Evolutionary conservation across 2,888 invertebrate genomes (phyloP).

Genomic region (Torymus auratus): DNA sequence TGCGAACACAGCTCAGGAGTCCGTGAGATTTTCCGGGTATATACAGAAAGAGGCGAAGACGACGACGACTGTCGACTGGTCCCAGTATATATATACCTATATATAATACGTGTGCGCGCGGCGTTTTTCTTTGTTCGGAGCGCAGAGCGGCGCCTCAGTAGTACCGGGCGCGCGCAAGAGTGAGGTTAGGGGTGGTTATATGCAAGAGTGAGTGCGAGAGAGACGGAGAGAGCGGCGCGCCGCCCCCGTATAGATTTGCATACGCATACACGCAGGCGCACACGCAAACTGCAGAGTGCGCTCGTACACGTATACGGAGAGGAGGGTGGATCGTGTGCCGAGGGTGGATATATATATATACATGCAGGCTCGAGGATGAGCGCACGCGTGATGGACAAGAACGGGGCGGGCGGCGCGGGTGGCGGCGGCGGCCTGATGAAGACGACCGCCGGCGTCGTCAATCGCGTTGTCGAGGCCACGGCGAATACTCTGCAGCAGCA

Average conservation of each 20-base stretch:
- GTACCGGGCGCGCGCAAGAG: not conserved
- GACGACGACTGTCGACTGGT: not conserved
- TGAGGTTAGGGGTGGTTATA: not conserved
- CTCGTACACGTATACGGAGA: too few relatives aligned
- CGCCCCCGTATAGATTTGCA: too few relatives aligned
- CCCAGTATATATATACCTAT: too few relatives aligned
- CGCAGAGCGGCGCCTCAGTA: not conserved
- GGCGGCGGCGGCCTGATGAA: constrained; percentile 45
- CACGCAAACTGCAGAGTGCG: too few relatives aligned
- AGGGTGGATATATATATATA: constrained; percentile 25
- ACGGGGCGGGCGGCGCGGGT: constrained; percentile 8
- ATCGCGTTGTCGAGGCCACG: constrained; percentile 55
- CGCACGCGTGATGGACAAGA: constrained; percentile 57
- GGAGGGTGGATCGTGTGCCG: too few relatives aligned
- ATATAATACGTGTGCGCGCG: too few relatives aligned
- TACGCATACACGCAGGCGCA: too few relatives aligned
- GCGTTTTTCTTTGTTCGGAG: constrained; percentile 28
- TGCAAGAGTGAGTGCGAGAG: not conserved
- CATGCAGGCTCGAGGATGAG: constrained; percentile 40
- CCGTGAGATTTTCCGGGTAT: too few relatives aligned
- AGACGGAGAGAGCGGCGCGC: not conserved
- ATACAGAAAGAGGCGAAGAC: not conserved
- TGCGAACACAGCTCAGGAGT: too few relatives aligned
- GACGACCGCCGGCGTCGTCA: constrained; percentile 53
- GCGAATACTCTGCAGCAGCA: constrained; percentile 43